Conservation (phyloP, 53 echinoderm and acorn worm species). For the Hippasteria phrygiana region DNA sequence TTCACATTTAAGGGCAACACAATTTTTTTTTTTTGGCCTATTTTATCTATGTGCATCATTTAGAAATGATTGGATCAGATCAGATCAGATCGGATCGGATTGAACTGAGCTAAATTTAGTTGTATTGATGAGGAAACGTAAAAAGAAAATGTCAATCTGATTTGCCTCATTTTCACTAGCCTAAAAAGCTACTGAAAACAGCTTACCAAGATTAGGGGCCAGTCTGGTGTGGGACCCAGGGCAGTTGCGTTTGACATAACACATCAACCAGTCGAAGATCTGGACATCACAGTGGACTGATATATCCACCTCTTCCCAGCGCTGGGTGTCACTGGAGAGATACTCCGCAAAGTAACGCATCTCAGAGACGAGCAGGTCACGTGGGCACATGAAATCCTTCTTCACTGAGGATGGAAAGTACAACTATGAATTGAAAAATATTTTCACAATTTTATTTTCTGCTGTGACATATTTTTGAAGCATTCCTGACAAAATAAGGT, state of each 20-base stretch:
- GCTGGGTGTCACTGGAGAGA: conserved; percentile 89
- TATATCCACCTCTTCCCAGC: conserved; percentile 99
- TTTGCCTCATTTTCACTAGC: background rate
- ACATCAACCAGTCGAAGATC: conserved; percentile 99
- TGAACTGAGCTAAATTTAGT: too few relatives aligned
- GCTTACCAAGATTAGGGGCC: conserved; percentile 81
- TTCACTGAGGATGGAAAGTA: conserved; percentile 77
- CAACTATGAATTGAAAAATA: background rate
- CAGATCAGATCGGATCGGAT: too few relatives aligned
- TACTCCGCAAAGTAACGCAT: conserved; percentile 99
- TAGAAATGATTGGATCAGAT: too few relatives aligned
- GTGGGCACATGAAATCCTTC: conserved; percentile 91
- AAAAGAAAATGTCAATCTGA: background rate
- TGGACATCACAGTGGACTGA: conserved; percentile 98
- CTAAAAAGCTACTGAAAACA: background rate
- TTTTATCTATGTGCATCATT: too few relatives aligned
- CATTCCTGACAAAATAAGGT: too few relatives aligned
- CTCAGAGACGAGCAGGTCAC: conserved; percentile 90
- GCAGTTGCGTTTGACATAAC: conserved; percentile 83
- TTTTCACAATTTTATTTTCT: too few relatives aligned
- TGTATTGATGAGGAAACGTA: too few relatives aligned
- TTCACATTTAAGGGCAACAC: too few relatives aligned
- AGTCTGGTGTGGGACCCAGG: conserved; percentile 69
- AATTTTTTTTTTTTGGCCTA: too few relatives aligned
- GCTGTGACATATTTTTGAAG: too few relatives aligned